A percentile compares a stretch with the other conserved stretches of the same genome.
Conservation (phyloP, 2,113 vertebrate genomes). For the Oenanthe oenanthe region DNA sequence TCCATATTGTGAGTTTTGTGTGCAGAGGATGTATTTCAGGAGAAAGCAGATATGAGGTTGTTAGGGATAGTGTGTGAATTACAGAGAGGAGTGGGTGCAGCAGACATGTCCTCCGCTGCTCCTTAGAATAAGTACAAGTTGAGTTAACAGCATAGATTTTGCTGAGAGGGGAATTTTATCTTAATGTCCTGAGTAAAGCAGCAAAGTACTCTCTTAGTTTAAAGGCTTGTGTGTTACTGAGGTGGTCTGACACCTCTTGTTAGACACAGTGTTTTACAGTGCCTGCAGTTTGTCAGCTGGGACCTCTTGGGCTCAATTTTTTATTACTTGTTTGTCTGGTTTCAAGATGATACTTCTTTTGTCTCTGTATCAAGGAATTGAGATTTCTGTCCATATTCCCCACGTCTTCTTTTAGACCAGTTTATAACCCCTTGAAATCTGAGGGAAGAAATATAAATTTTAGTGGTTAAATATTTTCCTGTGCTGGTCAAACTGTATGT, state of each 20-base stretch:
- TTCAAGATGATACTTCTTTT: background rate
- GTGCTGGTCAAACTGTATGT: background rate
- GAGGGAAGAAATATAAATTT: background rate
- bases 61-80: background rate
- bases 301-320: background rate
- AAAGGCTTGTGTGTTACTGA: background rate
- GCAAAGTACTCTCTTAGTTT: background rate
- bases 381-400: background rate
- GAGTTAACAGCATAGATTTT: background rate
- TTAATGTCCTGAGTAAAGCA: background rate
- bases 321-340: background rate
- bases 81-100: background rate
- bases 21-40: background rate
- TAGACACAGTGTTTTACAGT: background rate
- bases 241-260: background rate
- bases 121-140: background rate
- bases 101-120: background rate
- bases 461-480: background rate
- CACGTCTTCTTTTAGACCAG: background rate
- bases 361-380: background rate
- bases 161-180: background rate
- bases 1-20: background rate
- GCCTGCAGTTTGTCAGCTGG: background rate
- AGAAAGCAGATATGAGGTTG: background rate
- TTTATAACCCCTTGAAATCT: background rate